These are phyloP conservation scores for Cryptoblepharus egeriae DNA, from an alignment of 2,797 vertebrate species.

Conservation along the genomic window DNA sequence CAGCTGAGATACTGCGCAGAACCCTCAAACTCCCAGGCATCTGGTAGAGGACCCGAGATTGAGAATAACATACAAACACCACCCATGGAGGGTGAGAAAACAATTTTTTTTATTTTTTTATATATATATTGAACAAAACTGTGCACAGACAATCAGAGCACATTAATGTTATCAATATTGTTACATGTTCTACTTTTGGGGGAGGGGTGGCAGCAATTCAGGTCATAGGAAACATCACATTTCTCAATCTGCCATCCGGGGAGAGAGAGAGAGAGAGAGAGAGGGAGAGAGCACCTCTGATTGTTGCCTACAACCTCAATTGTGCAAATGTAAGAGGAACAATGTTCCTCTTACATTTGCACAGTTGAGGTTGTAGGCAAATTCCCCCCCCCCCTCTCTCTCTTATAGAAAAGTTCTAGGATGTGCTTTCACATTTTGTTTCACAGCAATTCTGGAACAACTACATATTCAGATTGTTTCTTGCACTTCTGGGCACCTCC, in stretches of 20 bases:
- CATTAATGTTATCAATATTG: not conserved
- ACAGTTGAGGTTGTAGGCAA: too few species aligned
- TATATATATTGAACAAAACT: not conserved
- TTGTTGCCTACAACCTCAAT: constrained; percentile 21
- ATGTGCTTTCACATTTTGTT: not conserved
- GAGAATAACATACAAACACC: too few species aligned
- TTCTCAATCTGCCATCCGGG: not conserved
- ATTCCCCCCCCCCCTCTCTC: not conserved
- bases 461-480: not conserved
- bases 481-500: not conserved
- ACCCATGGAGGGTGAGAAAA: too few species aligned
- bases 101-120: too few species aligned
- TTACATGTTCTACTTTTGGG: not conserved
- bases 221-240: constrained; percentile 3
- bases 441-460: not conserved
- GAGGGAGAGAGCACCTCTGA: not conserved
- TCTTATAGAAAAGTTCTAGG: not conserved
- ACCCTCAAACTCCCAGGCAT: too few species aligned
- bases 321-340: not conserved
- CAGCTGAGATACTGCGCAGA: too few species aligned
- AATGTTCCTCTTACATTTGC: too few species aligned
- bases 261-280: not conserved
- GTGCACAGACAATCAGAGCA: not conserved
- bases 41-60: too few species aligned
- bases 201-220: rapidly evolving